Base-by-base conservation (phyloP, 2,888 invertebrate genomes). In the Drosophila bunnanda region DNA sequence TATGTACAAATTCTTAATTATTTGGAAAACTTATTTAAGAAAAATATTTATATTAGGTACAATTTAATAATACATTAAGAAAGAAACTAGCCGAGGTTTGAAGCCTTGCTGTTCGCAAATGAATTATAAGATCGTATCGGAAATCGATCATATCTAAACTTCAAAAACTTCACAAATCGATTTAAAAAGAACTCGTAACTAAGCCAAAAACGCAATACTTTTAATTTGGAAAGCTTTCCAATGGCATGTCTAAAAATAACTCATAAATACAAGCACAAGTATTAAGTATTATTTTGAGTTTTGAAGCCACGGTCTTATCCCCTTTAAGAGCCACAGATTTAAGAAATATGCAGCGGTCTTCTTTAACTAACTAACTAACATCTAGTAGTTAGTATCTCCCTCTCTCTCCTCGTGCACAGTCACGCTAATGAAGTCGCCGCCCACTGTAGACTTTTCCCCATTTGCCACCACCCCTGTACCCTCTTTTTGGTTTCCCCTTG, bases 371-470 rank as follows among this genome's bases (percentile, higher is more conserved):
- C 41, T 55, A 41, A 41, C 25, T 43, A 52, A 3, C 15, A 25
- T 53, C 22, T 36, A n/a, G 17, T 41, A 43, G n/a, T n/a, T 65
- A 28, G 12, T 61, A 34, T 38, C 28, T 60, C 39, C 55, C 30
- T 32, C 38, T 54, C 30, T 52, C 32, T 13, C 6, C 13, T 44
- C 15, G 38, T 39, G 0, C 22, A 64, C 46, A 64, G 62, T 64
- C 38, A 17, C 38, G 62, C 46, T 64, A 64, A 64, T 60, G 48
- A 64, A 39, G 62, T 38, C 38, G 25, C 44, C 32, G 30, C 38
- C 46, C 60, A 30, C 22, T 22, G 12, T 46, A 17, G 59, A 34
- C 64, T 52, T 52, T 52, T 52, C 30, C 10, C 12, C 43, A 22
- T 8, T 41, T 39, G 7, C 32, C 46, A 15, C 38, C 54, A 2